These are phyloP conservation scores for Centruroides sculpturatus DNA, from an alignment of 1,140 invertebrate species.

Conservation along the genomic window DNA sequence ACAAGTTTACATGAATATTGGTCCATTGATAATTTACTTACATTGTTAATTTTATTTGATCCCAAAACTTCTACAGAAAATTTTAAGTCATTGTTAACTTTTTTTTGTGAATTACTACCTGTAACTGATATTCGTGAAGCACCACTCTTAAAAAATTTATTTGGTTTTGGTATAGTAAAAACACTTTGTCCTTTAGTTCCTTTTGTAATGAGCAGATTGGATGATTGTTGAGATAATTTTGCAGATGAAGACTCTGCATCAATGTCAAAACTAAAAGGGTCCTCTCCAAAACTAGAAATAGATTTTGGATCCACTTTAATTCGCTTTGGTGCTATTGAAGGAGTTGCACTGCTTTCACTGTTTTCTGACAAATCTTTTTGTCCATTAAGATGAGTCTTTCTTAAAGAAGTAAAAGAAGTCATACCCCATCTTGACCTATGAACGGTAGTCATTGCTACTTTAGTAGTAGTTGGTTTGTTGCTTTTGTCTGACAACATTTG, in stretches of 20 bases:
- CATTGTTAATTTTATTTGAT: too few relatives aligned
- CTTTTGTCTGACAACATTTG: conserved; percentile 62
- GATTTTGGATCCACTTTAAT: conserved; percentile 4
- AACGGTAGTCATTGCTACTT: conserved; percentile 59
- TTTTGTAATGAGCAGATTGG: conserved; percentile 25
- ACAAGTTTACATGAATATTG: too few relatives aligned
- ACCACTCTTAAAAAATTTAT: conserved; percentile 66
- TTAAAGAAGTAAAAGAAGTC: conserved; percentile 77
- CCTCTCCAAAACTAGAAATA: conserved; percentile 15
- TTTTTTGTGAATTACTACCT: background rate
- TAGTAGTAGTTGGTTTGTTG: conserved; percentile 59
- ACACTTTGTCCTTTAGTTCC: background rate
- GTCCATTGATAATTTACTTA: too few relatives aligned
- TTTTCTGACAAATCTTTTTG: conserved; percentile 7
- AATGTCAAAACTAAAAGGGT: conserved; percentile 33
- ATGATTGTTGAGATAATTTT: conserved; percentile 23
- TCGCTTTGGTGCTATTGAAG: conserved; percentile 1
- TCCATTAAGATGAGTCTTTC: conserved; percentile 56
- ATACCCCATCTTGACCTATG: conserved; percentile 78
- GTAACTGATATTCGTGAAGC: background rate
- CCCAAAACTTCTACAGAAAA: too few relatives aligned
- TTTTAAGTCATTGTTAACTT: too few relatives aligned
- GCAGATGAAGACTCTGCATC: conserved; percentile 18
- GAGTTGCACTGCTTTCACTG: background rate
- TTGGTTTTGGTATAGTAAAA: conserved; percentile 43